phyloP scores from a whole-genome alignment of 2,113 vertebrate species.

The Mormyrus iriodes region DNA sequence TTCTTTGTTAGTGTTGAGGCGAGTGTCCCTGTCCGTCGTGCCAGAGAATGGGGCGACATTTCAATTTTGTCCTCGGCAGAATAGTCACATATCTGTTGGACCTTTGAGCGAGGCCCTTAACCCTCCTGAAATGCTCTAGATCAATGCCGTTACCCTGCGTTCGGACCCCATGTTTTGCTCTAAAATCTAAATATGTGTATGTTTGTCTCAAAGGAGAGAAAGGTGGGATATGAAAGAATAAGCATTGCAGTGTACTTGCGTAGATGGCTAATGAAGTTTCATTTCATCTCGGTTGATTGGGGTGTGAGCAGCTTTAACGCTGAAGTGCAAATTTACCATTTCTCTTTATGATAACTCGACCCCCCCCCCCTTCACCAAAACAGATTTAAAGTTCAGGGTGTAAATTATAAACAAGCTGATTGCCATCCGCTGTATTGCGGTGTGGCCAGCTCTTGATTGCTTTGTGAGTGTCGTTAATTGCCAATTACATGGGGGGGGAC shows the following conservation, averaged over 20 bases:
- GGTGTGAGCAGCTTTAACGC: background rate
- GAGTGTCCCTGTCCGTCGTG: background rate
- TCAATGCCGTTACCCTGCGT: background rate
- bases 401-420: constrained; percentile 54
- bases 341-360: background rate
- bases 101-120: too few species aligned
- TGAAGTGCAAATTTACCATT: background rate
- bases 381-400: constrained; percentile 44
- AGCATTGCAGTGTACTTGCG: background rate
- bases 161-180: background rate
- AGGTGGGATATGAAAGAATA: background rate
- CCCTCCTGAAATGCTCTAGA: too few species aligned
- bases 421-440: constrained; percentile 47
- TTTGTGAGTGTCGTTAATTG: constrained; percentile 63
- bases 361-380: constrained; percentile 5
- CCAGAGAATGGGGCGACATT: background rate
- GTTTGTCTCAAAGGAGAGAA: background rate
- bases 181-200: background rate
- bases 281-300: background rate
- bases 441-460: constrained; percentile 55
- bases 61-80: background rate
- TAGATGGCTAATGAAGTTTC: background rate
- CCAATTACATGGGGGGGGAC: constrained; percentile 53
- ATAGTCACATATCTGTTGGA: too few species aligned
- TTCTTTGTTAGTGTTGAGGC: background rate